These are phyloP conservation scores for Esox niger DNA, from an alignment of 2,113 vertebrate genomes.

Conservation along the genomic window DNA sequence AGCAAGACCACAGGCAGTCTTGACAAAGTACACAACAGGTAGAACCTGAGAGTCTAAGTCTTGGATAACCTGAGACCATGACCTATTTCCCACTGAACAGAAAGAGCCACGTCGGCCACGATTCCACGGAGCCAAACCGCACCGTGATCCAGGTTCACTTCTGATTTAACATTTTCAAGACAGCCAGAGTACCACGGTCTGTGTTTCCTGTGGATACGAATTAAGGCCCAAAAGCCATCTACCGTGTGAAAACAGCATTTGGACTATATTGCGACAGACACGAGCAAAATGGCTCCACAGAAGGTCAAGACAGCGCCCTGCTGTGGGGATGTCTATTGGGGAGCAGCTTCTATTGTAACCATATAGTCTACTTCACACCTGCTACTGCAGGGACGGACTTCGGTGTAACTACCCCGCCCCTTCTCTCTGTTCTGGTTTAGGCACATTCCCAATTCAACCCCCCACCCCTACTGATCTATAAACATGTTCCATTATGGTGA, in stretches of 20 bases:
- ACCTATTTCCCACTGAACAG: constrained; percentile 46
- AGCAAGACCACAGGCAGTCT: constrained; percentile 6
- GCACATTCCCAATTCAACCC: constrained; percentile 45
- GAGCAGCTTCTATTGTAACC: constrained; percentile 50
- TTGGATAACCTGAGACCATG: constrained; percentile 44
- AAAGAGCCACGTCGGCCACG: constrained; percentile 43
- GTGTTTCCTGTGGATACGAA: constrained; percentile 23
- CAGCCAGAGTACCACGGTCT: no score
- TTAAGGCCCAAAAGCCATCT: constrained; percentile 27
- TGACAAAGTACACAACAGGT: not conserved
- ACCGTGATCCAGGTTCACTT: constrained; percentile 49
- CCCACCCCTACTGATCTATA: no score
- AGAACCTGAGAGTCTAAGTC: constrained; percentile 20
- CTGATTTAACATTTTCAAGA: constrained; percentile 32
- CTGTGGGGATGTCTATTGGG: not conserved
- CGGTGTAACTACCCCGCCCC: no score
- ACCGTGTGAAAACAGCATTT: not conserved
- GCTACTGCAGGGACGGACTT: constrained; percentile 54
- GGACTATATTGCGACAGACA: not conserved
- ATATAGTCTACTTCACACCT: constrained; percentile 63
- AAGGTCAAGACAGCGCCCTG: not conserved
- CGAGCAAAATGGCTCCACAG: not conserved
- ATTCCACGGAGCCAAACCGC: constrained; percentile 28
- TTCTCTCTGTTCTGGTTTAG: constrained; percentile 60
- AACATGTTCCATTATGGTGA: constrained; percentile 58